Evolutionary conservation across 2,888 invertebrate genomes (phyloP), one percentile per base, ranked within the genome.

Genomic region (Notodonta dromedarius): DNA sequence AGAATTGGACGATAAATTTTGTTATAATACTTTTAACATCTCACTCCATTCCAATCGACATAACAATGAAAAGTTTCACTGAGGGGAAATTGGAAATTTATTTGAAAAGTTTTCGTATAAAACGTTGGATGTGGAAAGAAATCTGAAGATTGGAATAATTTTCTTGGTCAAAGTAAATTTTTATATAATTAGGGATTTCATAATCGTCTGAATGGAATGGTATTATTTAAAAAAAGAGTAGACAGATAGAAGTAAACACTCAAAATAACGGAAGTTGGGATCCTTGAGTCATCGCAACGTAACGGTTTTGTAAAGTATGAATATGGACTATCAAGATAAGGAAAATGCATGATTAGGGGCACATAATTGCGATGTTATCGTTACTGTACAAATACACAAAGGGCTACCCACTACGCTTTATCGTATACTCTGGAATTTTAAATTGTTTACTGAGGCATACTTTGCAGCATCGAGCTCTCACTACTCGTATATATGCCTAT

Each of bases 11-110:
- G 51, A 69, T 58, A 42, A 53, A 58, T 68, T 70, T 62, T 61
- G 68, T 68, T 68, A 68, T 62, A 62, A 62, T 60, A 44, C 42
- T 56, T 68, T 68, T 71, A 12, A 54, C 61, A 67, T 63, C 50
- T 59, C 56, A 56, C 42, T 56, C 32, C 46, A 46, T 56, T 55
- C 51, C 6, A 56, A 59, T 68, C 58, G 58, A 59, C 53, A 40
- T 48, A 44, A 57, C 59, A 59, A 61, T 46, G 12, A 54, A 50
- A 51, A 40, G 51, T 52, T 58, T 39, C 32, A 32, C 56, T n/a
- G 13, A 50, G 57, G 14, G 54, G 14, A 39, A 54, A 56, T 42
- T 12, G 16, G 24, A 44, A 56, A 56, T 56, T 56, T 44, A 56
- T 44, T 56, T 56, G 42, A 56, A 56, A 56, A 56, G 24, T 44